Conservation (phyloP, 2,113 vertebrate species). For the Periophthalmus modestus region DNA sequence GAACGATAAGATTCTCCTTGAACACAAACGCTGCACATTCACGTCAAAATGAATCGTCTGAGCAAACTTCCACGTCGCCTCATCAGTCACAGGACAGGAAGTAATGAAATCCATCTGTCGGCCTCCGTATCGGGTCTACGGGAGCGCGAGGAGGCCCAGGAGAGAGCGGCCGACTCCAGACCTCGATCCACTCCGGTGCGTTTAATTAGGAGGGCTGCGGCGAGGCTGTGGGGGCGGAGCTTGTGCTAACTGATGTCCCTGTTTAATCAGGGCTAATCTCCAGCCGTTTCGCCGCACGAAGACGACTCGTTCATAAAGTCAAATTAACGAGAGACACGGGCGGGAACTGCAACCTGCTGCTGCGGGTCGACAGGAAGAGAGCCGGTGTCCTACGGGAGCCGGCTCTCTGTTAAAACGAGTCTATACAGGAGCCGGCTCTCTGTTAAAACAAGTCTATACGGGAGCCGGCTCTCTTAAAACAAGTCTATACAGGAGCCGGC, state of each 20-base stretch:
- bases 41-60: constrained; percentile 67
- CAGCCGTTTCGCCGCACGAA: constrained; percentile 70
- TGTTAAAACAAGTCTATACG: no score
- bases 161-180: constrained; percentile 80
- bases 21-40: constrained; percentile 33
- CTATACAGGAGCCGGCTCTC: no score
- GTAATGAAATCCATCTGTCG: constrained; percentile 76
- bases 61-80: constrained; percentile 62
- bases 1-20: background rate
- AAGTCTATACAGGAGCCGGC: no score
- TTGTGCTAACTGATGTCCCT: constrained; percentile 90
- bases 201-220: constrained; percentile 93
- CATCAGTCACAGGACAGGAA: constrained; percentile 63
- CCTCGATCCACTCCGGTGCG: constrained; percentile 91
- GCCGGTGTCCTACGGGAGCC: no score
- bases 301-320: constrained; percentile 58
- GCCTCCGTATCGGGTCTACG: constrained; percentile 59
- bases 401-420: no score
- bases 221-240: constrained; percentile 77
- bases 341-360: no score
- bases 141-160: constrained; percentile 64
- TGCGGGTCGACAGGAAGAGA: constrained; percentile 1
- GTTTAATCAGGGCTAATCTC: constrained; percentile 86
- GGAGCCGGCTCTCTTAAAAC: no score
- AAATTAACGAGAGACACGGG: constrained; percentile 70